These are phyloP conservation scores for Palythoa caribaeorum DNA, from an alignment of 92 coral and sea anemone genomes.

Conservation along the genomic window DNA sequence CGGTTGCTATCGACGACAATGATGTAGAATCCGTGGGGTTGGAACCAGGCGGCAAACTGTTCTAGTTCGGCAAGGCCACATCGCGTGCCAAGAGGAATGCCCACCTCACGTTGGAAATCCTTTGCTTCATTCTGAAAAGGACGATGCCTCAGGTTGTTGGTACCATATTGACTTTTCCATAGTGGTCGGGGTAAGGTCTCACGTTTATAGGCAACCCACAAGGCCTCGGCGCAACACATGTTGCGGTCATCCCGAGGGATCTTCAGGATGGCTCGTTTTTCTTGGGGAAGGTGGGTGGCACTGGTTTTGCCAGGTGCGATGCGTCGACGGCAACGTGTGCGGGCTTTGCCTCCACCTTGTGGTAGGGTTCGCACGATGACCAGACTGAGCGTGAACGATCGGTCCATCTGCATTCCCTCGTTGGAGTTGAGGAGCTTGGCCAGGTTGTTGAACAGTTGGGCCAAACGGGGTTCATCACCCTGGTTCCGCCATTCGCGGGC, in stretches of 20 bases:
- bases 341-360: background rate
- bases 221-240: slow-evolving; percentile 34
- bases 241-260: slow-evolving; percentile 29
- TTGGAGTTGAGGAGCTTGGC: background rate
- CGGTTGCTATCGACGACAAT: too few relatives aligned
- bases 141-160: background rate
- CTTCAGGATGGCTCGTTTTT: background rate
- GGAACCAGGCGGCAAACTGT: too few relatives aligned
- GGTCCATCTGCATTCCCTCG: background rate
- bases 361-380: background rate
- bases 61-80: too few relatives aligned
- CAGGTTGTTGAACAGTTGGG: background rate
- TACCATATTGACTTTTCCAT: background rate
- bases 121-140: too few relatives aligned
- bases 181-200: background rate
- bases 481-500: background rate
- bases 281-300: background rate
- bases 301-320: slow-evolving; percentile 12
- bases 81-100: background rate
- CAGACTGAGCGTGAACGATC: background rate
- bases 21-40: too few relatives aligned
- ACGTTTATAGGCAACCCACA: background rate
- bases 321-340: background rate
- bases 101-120: too few relatives aligned
- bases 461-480: background rate